Conservation (phyloP, 2,888 invertebrate genomes). For the Unio delphinus region DNA sequence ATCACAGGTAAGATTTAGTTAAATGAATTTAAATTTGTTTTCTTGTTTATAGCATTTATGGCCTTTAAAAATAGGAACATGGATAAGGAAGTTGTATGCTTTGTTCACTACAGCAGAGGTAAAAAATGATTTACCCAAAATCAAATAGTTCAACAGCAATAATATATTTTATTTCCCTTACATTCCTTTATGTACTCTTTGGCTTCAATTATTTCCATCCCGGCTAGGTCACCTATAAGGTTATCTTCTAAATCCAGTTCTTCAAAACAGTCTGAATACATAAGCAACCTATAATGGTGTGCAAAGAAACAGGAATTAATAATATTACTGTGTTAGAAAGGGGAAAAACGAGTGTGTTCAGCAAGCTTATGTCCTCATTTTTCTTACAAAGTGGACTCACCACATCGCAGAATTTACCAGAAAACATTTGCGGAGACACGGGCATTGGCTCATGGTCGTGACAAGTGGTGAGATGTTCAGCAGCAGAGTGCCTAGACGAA, state of each 20-base stretch:
- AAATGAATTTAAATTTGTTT: too few relatives aligned
- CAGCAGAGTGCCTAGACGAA: too few relatives aligned
- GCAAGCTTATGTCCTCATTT: neutral
- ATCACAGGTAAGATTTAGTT: too few relatives aligned
- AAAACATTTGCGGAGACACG: too few relatives aligned
- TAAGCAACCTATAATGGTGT: conserved; percentile 57
- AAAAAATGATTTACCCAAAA: too few relatives aligned
- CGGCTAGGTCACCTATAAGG: conserved; percentile 69
- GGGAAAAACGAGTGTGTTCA: neutral
- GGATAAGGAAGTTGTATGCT: neutral
- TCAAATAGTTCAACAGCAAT: too few relatives aligned
- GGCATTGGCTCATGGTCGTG: too few relatives aligned
- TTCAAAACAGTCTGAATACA: conserved; percentile 61
- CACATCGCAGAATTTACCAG: too few relatives aligned
- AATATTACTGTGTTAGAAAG: neutral
- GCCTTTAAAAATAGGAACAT: too few relatives aligned
- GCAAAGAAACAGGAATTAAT: neutral
- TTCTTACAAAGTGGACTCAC: neutral
- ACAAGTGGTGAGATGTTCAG: too few relatives aligned
- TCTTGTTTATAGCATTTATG: too few relatives aligned
- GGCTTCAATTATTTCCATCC: conserved; percentile 63
- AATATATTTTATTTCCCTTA: conserved; percentile 15
- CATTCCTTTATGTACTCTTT: conserved; percentile 66
- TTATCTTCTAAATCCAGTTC: conserved; percentile 70
- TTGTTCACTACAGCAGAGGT: neutral